Conservation (phyloP, 2,797 vertebrate species). For the Amazonetta brasiliensis region DNA sequence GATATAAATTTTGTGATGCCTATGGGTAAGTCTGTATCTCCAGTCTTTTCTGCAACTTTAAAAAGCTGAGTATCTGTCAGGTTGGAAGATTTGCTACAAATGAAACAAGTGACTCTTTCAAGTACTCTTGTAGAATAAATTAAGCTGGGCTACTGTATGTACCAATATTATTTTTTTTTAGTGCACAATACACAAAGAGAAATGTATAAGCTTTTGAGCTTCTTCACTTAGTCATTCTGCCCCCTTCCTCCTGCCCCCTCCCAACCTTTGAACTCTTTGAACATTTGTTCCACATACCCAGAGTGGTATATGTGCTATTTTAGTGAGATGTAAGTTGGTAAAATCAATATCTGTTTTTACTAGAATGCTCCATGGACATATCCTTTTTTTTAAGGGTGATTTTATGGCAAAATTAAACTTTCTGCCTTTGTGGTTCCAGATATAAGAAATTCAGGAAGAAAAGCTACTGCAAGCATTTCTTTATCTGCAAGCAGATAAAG, state of each 20-base stretch:
- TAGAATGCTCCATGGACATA: not conserved
- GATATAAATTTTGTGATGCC: not conserved
- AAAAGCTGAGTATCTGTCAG: not conserved
- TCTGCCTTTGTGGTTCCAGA: not conserved
- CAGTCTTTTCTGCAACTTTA: not conserved
- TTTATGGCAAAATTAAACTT: not conserved
- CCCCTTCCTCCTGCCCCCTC: too few relatives aligned
- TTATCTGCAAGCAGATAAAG: not conserved
- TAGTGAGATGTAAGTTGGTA: not conserved
- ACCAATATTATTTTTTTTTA: not conserved
- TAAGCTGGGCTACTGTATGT: not conserved
- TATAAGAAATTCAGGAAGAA: not conserved
- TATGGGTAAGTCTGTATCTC: not conserved
- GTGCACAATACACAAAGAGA: not conserved
- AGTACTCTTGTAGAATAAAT: not conserved
- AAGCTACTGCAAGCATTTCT: not conserved
- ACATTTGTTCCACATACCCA: not conserved
- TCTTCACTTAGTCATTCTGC: not conserved
- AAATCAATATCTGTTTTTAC: not conserved
- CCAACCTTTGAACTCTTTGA: not conserved
- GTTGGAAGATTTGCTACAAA: not conserved
- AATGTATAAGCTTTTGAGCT: not conserved
- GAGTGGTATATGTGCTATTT: not conserved
- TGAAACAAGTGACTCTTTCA: not conserved
- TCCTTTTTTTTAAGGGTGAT: not conserved